Evolutionary conservation across 2,113 vertebrate genomes (phyloP).

Genomic region (Typhlomys cinereus): DNA sequence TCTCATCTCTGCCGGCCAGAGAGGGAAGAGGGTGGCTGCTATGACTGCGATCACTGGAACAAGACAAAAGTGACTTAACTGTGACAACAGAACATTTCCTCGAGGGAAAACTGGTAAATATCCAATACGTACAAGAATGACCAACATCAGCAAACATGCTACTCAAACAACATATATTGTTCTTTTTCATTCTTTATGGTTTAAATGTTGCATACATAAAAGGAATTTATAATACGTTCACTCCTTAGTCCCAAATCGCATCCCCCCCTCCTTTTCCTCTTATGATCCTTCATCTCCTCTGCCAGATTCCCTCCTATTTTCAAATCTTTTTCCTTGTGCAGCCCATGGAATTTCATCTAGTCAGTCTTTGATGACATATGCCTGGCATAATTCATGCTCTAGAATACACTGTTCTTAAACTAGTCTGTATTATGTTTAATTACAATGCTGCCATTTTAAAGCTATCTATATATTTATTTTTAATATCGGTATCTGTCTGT

Average conservation of each 20-base stretch:
- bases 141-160: neutral
- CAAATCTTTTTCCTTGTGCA: no score
- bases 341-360: no score
- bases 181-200: no score
- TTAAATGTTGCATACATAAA: no score
- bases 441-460: conserved; percentile 12
- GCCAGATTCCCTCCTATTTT: no score
- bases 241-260: no score
- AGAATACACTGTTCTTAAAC: conserved; percentile 26
- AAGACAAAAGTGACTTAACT: conserved; percentile 9
- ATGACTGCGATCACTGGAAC: conserved; percentile 96
- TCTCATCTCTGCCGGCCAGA: conserved; percentile 99
- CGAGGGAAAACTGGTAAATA: neutral
- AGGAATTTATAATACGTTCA: no score
- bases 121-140: neutral
- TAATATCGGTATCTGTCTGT: neutral
- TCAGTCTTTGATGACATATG: no score
- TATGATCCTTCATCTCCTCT: no score
- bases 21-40: conserved; percentile 97
- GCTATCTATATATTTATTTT: neutral
- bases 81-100: neutral
- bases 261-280: no score
- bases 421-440: conserved; percentile 24
- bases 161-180: conserved; percentile 46
- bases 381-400: no score